These are phyloP conservation scores for Coelogynopora nodosa DNA, from an alignment of 2,888 invertebrate species.

Conservation along the genomic window DNA sequence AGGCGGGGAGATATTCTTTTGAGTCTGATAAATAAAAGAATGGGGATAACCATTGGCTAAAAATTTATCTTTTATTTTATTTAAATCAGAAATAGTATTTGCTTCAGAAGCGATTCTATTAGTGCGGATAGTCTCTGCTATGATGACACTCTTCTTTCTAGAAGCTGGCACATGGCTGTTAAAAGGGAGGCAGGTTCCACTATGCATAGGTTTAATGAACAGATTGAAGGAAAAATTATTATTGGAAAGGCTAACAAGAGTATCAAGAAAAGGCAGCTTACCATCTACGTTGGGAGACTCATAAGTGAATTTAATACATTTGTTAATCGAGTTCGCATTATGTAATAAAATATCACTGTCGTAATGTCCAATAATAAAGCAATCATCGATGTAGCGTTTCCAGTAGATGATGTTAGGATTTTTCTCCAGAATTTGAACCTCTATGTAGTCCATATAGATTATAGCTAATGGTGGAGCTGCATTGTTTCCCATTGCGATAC, in stretches of 20 bases:
- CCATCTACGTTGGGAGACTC: constrained; percentile 11
- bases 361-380: constrained; percentile 22
- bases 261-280: constrained; percentile 34
- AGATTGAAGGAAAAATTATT: not conserved
- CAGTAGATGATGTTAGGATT: constrained; percentile 32
- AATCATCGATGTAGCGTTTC: constrained; percentile 32
- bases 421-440: not conserved
- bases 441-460: constrained; percentile 26
- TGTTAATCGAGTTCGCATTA: not conserved
- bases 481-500: not conserved
- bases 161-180: not conserved
- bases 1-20: constrained; percentile 13
- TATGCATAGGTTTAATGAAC: constrained; percentile 13
- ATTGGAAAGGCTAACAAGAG: not conserved
- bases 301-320: constrained; percentile 8
- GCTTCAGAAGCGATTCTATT: constrained; percentile 26
- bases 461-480: not conserved
- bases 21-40: constrained; percentile 22
- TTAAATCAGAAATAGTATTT: not conserved
- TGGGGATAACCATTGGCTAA: constrained; percentile 25
- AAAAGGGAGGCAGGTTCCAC: constrained; percentile 21
- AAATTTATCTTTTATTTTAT: not conserved
- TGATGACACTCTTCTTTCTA: constrained; percentile 32
- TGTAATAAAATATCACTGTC: constrained; percentile 14
- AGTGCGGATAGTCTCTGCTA: constrained; percentile 15